Evolutionary conservation across 30 jellyfish, hydroid and myxozoan species (phyloP).

Genomic region (Mastigias papua): DNA sequence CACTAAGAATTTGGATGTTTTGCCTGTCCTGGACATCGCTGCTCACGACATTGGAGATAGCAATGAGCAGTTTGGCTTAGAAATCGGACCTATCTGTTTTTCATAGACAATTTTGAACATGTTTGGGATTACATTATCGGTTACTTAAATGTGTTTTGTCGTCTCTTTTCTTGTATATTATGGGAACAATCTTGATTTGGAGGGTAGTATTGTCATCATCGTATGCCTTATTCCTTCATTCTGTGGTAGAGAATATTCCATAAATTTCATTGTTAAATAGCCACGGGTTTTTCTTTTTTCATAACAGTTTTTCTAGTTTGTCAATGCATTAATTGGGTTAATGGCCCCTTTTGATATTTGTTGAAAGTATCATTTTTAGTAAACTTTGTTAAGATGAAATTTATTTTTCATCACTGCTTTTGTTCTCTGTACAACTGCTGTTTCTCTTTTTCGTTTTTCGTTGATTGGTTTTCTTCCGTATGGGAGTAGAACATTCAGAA

Average conservation of each 20-base stretch:
- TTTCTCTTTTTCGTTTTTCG: neutral
- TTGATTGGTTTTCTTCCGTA: neutral
- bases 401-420: conserved; percentile 2
- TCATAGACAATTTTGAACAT: conserved; percentile 52
- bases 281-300: neutral
- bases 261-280: conserved; percentile 15
- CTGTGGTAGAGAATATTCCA: conserved; percentile 14
- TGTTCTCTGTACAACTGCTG: neutral
- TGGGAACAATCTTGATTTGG: conserved; percentile 47
- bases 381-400: neutral
- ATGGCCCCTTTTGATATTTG: neutral
- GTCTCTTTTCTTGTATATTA: conserved; percentile 46
- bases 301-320: conserved; percentile 13
- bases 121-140: conserved; percentile 32
- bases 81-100: conserved; percentile 93
- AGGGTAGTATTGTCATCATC: conserved; percentile 15
- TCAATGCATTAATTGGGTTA: conserved; percentile 2
- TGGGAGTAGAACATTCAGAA: too few species aligned
- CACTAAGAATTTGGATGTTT: conserved; percentile 64
- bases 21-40: conserved; percentile 92
- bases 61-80: conserved; percentile 89
- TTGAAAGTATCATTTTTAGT: conserved; percentile 7
- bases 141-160: conserved; percentile 26
- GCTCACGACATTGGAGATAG: conserved; percentile 86
- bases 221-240: neutral